These are phyloP conservation scores for Oryzaephilus surinamensis DNA, from an alignment of 1,140 invertebrate species.

Conservation along the genomic window DNA sequence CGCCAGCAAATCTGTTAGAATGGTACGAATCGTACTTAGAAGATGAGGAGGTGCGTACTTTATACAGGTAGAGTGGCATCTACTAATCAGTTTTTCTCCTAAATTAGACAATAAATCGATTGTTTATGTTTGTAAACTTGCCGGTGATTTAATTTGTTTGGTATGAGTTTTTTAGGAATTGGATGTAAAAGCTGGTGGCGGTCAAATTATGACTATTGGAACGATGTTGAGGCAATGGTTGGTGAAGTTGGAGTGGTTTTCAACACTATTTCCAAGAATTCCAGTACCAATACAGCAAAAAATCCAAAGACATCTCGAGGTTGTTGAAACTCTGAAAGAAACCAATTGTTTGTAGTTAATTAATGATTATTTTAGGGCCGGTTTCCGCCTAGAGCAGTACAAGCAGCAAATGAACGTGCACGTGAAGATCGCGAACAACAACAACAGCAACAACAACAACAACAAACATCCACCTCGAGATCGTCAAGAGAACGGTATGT, in stretches of 20 bases:
- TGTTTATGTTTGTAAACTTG: constrained; percentile 2
- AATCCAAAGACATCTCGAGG: constrained; percentile 62
- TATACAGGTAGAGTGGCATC: constrained; percentile 33
- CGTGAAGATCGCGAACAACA: constrained; percentile 32
- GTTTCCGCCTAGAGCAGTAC: constrained; percentile 28
- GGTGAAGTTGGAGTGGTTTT: constrained; percentile 96
- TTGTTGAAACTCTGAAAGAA: constrained; percentile 34
- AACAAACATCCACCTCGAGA: constrained; percentile 14
- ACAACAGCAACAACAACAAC: constrained; percentile 6
- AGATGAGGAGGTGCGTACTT: constrained; percentile 71
- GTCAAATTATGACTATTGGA: constrained; percentile 88
- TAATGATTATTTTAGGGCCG: constrained; percentile 17
- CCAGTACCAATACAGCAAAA: constrained; percentile 97
- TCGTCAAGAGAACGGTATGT: constrained; percentile 13
- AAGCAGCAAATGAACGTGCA: constrained; percentile 34
- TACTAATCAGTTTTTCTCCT: too few species aligned
- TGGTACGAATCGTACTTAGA: constrained; percentile 97
- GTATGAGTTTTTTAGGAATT: constrained; percentile 55
- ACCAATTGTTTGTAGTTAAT: not conserved
- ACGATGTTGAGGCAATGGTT: constrained; percentile 89
- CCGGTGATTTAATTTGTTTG: not conserved
- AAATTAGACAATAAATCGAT: not conserved
- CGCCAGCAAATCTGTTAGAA: constrained; percentile 86
- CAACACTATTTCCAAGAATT: constrained; percentile 95
- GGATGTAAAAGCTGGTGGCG: constrained; percentile 95